Evolutionary conservation across 2,797 vertebrate genomes (phyloP), one percentile per base, ranked within the genome.

Genomic region (Sitta carolinensis): DNA sequence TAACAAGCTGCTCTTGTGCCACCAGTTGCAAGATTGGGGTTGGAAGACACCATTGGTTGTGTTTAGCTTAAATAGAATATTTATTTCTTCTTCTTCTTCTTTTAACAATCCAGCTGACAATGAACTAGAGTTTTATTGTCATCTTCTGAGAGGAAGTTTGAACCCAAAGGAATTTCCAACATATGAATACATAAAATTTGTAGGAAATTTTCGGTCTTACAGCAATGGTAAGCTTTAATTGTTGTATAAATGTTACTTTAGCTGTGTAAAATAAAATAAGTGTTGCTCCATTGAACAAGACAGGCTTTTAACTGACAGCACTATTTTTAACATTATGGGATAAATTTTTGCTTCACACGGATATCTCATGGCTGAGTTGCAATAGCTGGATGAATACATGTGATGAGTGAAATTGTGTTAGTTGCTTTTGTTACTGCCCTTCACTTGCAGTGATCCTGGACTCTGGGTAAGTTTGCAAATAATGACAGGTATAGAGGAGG

Each of bases 121-220:
- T 96, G 97, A 97, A 96, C 96, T 98, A 96, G 98, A 98, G 97
- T 98, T 98, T 97, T 98, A 98, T 96, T 98, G 98, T 96, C 98
- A 98, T 97, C 98, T 98, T 97, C 97, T 98, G 96, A 97, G 98
- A 98, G 98, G 98, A 97, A 98, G 97, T 97, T 97, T 98, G 97
- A 98, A 98, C 95, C 97, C 97, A 97, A 98, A 98, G 97, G 98
- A 98, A 97, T 98, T 98, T 97, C 98, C 98, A 97, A 98, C 98
- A 85, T 98, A 98, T 83, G 98, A 98, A 98, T 98, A 98, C 97
- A 98, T 98, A 97, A 98, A 98, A 97, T 98, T 98, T 95, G 98
- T 98, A 96, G 98, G 98, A 97, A 98, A 98, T 97, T 98, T 98
- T 98, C 97, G 97, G 90, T 97, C 97, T 94, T 98, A 98, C 97